These are phyloP conservation scores for Scolopax mira DNA, from an alignment of 2,113 vertebrate species.

Conservation along the genomic window DNA sequence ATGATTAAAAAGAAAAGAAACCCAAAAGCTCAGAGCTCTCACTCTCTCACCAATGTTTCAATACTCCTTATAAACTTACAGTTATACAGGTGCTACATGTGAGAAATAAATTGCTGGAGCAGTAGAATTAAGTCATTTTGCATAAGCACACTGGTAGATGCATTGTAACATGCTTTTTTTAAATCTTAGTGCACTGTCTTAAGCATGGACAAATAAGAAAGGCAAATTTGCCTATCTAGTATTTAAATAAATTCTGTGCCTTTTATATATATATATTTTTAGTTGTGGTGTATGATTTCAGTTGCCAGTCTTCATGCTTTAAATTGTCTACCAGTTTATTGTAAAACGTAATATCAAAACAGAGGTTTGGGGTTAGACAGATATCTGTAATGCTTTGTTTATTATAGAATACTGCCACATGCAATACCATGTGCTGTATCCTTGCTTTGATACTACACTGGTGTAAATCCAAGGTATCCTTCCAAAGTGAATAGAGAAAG, in stretches of 20 bases:
- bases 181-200: not conserved
- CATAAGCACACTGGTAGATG: not conserved
- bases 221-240: not conserved
- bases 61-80: not conserved
- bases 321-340: not conserved
- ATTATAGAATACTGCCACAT: rapidly evolving
- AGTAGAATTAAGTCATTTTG: not conserved
- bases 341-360: not conserved
- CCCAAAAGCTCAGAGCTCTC: not conserved
- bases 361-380: not conserved
- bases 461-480: not conserved
- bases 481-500: not conserved
- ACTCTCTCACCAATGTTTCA: not conserved
- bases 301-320: not conserved
- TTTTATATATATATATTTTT: not conserved
- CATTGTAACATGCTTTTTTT: not conserved
- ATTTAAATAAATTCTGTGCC: not conserved
- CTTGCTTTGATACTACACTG: not conserved
- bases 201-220: not conserved
- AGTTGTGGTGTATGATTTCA: not conserved
- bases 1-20: not conserved
- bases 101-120: not conserved
- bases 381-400: not conserved
- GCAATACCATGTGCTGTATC: not conserved
- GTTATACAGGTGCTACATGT: not conserved